These are phyloP conservation scores for Tribolium freemani DNA, from an alignment of 2,888 invertebrate genomes.

Conservation along the genomic window DNA sequence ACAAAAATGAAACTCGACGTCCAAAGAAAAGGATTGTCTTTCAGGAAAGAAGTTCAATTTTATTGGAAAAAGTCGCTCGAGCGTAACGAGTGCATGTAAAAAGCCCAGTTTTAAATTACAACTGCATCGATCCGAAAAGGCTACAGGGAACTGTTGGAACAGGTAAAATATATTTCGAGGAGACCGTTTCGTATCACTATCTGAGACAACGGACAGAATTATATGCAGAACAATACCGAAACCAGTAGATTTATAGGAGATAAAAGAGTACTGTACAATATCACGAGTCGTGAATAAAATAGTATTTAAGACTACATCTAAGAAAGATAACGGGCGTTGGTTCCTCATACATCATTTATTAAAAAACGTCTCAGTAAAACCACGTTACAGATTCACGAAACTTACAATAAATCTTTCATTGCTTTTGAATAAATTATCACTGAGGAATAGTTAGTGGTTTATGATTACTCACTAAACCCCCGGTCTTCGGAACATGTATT, in stretches of 20 bases:
- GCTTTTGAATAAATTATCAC: slow-evolving; percentile 10
- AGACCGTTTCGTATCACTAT: slow-evolving; percentile 3
- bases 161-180: neutral
- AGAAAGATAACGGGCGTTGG: neutral
- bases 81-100: slow-evolving; percentile 12
- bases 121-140: slow-evolving; percentile 3
- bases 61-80: neutral
- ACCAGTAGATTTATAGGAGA: neutral
- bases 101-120: slow-evolving; percentile 12
- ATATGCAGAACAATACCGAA: slow-evolving; percentile 2
- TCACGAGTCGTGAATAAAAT: slow-evolving; percentile 9
- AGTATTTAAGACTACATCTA: neutral
- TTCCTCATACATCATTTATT: slow-evolving; percentile 15
- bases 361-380: neutral
- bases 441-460: slow-evolving; percentile 6
- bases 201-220: slow-evolving; percentile 2
- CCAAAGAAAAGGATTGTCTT: slow-evolving; percentile 31
- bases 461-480: slow-evolving; percentile 21
- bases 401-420: slow-evolving; percentile 8
- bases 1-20: slow-evolving; percentile 31
- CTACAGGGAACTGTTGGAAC: neutral
- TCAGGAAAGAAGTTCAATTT: neutral
- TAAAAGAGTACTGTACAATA: neutral
- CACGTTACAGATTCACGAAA: neutral
- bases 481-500: neutral